Percentiles rank a stretch among this genome's conserved stretches.
phyloP scores from a whole-genome alignment of 2,113 vertebrate species.

The Corapipo altera region DNA sequence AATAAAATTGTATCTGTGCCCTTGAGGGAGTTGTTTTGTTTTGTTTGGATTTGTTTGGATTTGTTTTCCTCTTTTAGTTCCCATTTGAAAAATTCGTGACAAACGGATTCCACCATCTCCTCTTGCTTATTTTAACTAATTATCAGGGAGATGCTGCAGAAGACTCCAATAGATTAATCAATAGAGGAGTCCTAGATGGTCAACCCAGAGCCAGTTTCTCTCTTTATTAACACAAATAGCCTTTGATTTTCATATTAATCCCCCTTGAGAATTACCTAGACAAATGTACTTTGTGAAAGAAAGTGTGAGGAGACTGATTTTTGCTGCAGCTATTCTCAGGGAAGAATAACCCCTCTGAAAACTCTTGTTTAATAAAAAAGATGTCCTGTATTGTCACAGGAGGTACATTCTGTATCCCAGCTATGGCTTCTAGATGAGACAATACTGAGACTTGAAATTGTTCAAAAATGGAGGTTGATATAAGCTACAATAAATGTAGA shows the following conservation, averaged over 20 bases:
- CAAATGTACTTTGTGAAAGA: not conserved
- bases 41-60: not conserved
- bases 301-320: not conserved
- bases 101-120: not conserved
- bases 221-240: not conserved
- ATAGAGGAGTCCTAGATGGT: not conserved
- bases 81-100: not conserved
- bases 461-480: conserved; percentile 21
- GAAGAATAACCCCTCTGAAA: not conserved
- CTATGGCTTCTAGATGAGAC: not conserved
- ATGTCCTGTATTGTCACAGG: not conserved
- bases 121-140: conserved; percentile 4
- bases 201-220: not conserved
- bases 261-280: not conserved
- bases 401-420: not conserved
- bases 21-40: not conserved
- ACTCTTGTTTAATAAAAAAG: not conserved
- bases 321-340: not conserved
- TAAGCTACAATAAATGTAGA: conserved; percentile 58
- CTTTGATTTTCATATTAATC: not conserved
- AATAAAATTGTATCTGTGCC: not conserved
- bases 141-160: not conserved
- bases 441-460: not conserved
- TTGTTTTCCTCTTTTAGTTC: not conserved
- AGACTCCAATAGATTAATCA: not conserved